Base-by-base conservation (phyloP, 2,888 invertebrate genomes). In the Amaurobius ferox region DNA sequence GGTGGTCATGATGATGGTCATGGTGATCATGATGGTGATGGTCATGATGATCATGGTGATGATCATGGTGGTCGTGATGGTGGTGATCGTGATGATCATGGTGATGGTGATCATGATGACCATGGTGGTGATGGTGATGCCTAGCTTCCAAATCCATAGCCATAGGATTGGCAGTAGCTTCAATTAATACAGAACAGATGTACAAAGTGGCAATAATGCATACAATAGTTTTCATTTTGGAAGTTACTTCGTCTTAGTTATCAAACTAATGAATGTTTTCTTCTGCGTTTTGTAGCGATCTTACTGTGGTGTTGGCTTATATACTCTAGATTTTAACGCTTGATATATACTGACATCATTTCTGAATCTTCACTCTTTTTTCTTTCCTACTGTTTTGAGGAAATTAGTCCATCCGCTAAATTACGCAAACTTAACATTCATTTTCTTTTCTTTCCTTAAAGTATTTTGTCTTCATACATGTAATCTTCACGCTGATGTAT, bases 31-130 rank as follows among this genome's bases (percentile, higher is more conserved):
- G 32, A 32, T 66, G 66, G 7, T 32, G 19, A 23, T 55, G 55
- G 11, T 55, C 13, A 55, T 55, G 55, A 35, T 35, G 77, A 30
- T 77, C 67, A n/a, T 77, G 67, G 16, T 62, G 29, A 29, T 76
- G 74, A 28, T 66, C 40, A 11, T 35, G 40, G 28, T 74, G 73
- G 26, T 72, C 61, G 26, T 73, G 62, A 26, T 62, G 62, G 26
- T 23, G 9, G 23, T 26, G 16, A 28, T n/a, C n/a, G n/a, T n/a
- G n/a, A n/a, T n/a, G n/a, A n/a, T 40, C 29, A 30, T 71, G 3
- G 48, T 44, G 28, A 35, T 71, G 29, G 28, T 28, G 26, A 70
- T 70, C 44, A 44, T 64, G 29, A 16, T 64, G 29, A 64, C 16
- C 13, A 30, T 64, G 16, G n/a, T 64, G 29, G 19, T 64, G 64